phyloP scores from a whole-genome alignment of 2,888 invertebrate genomes.

The Nomada ferruginata region DNA sequence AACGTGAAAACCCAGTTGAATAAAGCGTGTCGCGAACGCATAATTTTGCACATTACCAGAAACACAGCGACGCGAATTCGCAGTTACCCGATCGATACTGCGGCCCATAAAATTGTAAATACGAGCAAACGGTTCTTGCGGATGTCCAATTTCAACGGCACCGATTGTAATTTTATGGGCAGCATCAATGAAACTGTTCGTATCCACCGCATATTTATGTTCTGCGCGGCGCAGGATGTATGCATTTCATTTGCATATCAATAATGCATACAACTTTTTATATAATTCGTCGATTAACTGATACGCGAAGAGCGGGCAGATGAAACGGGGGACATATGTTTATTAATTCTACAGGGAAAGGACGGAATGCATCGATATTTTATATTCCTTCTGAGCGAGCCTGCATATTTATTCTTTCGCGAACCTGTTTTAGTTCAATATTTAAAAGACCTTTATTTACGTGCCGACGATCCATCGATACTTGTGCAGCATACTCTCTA shows the following conservation, averaged over 20 bases:
- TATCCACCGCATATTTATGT: constrained; percentile 29
- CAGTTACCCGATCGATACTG: constrained; percentile 35
- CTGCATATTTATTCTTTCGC: too few species aligned
- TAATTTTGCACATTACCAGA: constrained; percentile 34
- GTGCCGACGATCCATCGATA: neutral
- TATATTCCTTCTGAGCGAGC: too few species aligned
- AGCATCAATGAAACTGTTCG: constrained; percentile 24
- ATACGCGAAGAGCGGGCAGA: neutral
- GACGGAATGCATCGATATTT: neutral
- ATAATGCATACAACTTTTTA: constrained; percentile 23
- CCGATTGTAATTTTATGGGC: constrained; percentile 48
- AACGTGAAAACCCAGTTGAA: neutral
- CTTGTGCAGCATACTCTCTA: neutral
- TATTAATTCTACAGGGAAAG: neutral
- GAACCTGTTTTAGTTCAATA: neutral
- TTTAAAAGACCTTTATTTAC: neutral
- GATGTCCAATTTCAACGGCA: constrained; percentile 36
- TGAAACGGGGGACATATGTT: neutral
- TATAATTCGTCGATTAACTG: constrained; percentile 37
- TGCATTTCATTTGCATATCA: constrained; percentile 35
- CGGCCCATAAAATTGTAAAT: constrained; percentile 43
- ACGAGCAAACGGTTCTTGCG: constrained; percentile 20
- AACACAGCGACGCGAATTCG: constrained; percentile 2
- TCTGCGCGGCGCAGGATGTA: neutral
- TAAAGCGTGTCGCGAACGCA: neutral